Base-by-base conservation (phyloP, 2,113 vertebrate genomes). In the Amblyornis subalaris region DNA sequence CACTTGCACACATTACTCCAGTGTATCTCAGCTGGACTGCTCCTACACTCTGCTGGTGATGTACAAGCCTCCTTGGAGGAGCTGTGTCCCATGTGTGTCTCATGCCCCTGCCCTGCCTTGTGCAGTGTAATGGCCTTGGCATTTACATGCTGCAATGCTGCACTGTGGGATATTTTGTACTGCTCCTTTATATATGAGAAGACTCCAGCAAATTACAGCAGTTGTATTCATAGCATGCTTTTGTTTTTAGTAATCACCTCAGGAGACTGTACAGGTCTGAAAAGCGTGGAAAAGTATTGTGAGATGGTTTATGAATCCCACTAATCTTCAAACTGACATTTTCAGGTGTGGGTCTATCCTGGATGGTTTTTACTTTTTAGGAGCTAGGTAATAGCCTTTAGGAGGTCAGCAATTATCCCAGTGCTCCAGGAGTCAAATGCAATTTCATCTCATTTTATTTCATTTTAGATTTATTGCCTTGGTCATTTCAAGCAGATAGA, bases 391-490 rank as follows among this genome's bases (percentile, higher is more conserved):
- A 93, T 85, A 92, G 91, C 85, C 89, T 90, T 69, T 92, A 85
- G 69, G 94, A 93, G 94, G 93, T 95, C 89, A 96, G 91, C 83
- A 95, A 95, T 93, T 92, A 96, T 90, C 69, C 94, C 76, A 47
- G 73, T 90, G 91, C 91, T 95, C 53, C 80, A 92, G 89, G 89
- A 96, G 86, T 95, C 93, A 95, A 90, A 95, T 80, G 86, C 86
- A 94, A 92, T 96, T 95, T 92, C 54, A 92, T 90, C 83, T 90
- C 50, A 95, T 95, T 96, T 95, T 93, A 90, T 88, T 95, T 93
- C 86, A 80, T 86, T 88, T 95, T 84, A 92, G 91, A 96, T 95
- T 92, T 94, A 94, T 93, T 92, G 89, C 87, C 86, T 90, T 70
- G 84, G 89, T 71, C 89, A 80, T 92, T 95, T 81, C 89, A 92